Evolutionary conservation across 2,113 vertebrate genomes (phyloP).

Genomic region (Entomyzon cyanotis): DNA sequence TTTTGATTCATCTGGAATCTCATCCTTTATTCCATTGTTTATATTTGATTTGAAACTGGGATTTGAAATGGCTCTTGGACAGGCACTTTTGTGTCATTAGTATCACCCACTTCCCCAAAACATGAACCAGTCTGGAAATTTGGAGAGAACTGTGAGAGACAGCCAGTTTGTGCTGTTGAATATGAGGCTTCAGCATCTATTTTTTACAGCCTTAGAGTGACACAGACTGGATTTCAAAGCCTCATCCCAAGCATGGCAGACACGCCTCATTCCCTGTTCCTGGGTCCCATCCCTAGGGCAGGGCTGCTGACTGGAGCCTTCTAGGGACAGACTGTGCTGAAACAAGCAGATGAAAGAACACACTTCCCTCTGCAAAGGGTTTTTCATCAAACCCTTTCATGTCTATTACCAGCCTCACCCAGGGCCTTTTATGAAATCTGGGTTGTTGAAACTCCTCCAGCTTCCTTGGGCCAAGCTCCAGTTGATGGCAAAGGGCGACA

Average conservation of each 20-base stretch:
- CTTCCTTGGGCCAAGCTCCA: constrained; percentile 14
- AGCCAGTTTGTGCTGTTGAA: background rate
- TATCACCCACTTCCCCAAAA: background rate
- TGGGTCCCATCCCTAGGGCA: background rate
- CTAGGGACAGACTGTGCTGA: constrained; percentile 17
- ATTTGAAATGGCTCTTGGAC: background rate
- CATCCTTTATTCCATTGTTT: background rate
- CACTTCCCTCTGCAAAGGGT: background rate
- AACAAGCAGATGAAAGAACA: constrained; percentile 3
- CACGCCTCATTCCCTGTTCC: background rate
- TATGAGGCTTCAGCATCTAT: background rate
- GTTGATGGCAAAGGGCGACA: background rate
- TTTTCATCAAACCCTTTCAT: constrained; percentile 1
- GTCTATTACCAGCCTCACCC: constrained; percentile 25
- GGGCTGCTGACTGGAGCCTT: constrained; percentile 46
- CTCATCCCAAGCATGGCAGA: background rate
- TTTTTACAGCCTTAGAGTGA: background rate
- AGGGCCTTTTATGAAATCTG: background rate
- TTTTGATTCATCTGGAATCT: background rate
- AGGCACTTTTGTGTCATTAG: background rate
- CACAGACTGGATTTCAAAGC: background rate
- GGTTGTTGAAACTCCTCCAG: constrained; percentile 17
- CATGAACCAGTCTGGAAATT: background rate
- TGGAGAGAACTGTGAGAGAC: background rate
- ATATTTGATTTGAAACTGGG: background rate